Evolutionary conservation across 2,113 vertebrate species (phyloP), one percentile per base, ranked within the genome.

Genomic region (Mesoclemmys tuberculata): DNA sequence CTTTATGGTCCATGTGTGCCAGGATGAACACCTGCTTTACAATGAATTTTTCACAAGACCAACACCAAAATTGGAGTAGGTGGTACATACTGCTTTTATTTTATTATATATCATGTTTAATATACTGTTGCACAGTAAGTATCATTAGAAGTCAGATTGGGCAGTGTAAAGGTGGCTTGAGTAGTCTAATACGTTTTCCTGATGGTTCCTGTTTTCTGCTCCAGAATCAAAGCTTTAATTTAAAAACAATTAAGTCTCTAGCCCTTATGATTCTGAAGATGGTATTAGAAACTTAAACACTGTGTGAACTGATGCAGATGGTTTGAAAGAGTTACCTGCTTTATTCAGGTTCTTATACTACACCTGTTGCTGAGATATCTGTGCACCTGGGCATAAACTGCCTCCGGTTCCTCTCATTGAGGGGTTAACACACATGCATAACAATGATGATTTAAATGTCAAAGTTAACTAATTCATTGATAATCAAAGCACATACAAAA

Each of bases 1-100:
- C 90, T 99, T 99, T 85, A 99, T 99, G 99, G 99, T 99, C 74
- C 99, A 99, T 2, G 99, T 99, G 14, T 99, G 99, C 97, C 99
- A 99, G 97, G 99, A 99, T 95, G 99, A 99, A 56, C 99, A 99
- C 94, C 99, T 99, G 84, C 99, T 99, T 82, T 99, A 98, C 97
- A 98, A 99, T 24, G 99, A 99, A 93, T 99, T 99, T 98, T 99
- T 99, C 98, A 99, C 99, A 88, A 99, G 99, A 95, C 98, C 99
- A 64, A 99, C 99, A 58, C 88, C 98, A 93, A 99, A 99, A 97
- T 98, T 99, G 96, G 99, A 99, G 99, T 99, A 98, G 98, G 99
- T 99, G 85, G 84, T 95, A 94, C 77, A 91, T 95, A 51, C 68
- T 85, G 44, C 14, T 58, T 90, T 88, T 78, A 16, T 90, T 94